These are phyloP conservation scores for Pseudorhiza aurosa DNA, from an alignment of 30 jellyfish, hydroid and myxozoan species.

Conservation along the genomic window DNA sequence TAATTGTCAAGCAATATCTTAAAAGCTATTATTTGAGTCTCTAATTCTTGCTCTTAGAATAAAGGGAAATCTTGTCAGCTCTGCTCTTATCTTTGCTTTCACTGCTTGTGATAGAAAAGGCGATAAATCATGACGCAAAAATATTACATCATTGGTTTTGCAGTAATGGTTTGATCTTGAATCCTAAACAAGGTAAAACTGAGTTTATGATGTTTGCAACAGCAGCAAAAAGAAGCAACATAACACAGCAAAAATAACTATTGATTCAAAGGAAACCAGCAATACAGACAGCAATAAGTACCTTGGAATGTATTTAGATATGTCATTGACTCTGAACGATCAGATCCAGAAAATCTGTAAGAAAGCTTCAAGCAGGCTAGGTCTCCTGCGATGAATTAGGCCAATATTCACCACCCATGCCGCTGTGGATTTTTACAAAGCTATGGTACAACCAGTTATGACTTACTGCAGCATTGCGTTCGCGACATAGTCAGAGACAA, in stretches of 20 bases:
- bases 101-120: slow-evolving; percentile 29
- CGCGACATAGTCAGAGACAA: slow-evolving; percentile 46
- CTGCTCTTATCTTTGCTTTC: too few species aligned
- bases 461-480: slow-evolving; percentile 27
- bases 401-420: slow-evolving; percentile 46
- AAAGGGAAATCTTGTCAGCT: too few species aligned
- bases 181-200: slow-evolving; percentile 42
- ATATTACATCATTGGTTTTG: slow-evolving; percentile 30
- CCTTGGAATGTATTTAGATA: slow-evolving; percentile 45
- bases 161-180: slow-evolving; percentile 33
- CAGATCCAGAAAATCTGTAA: slow-evolving; percentile 33
- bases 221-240: slow-evolving; percentile 38
- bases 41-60: too few species aligned
- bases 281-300: slow-evolving; percentile 35
- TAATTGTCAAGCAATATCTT: too few species aligned
- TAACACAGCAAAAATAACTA: slow-evolving; percentile 11
- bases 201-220: slow-evolving; percentile 50
- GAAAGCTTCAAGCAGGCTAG: slow-evolving; percentile 45
- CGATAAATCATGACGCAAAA: slow-evolving; percentile 22
- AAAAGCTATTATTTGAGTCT: too few species aligned
- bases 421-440: slow-evolving; percentile 11
- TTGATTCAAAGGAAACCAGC: slow-evolving; percentile 16
- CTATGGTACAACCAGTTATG: slow-evolving; percentile 28
- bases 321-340: slow-evolving; percentile 36
- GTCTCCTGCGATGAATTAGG: slow-evolving; percentile 48